phyloP scores from a whole-genome alignment of 2,797 vertebrate species.

The Geotria australis region DNA sequence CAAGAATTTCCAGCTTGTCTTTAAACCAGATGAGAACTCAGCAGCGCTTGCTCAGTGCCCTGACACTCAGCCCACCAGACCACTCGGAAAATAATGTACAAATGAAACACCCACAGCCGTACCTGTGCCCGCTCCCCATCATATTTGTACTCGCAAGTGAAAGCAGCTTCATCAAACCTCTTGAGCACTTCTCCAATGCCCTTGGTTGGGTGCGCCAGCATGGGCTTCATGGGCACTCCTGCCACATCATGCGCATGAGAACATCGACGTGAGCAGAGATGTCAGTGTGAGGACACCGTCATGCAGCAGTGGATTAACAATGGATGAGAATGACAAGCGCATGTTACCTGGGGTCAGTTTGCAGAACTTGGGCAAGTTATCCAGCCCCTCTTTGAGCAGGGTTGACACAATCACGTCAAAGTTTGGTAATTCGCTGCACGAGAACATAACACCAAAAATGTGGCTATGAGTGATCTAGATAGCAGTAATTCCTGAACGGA shows the following conservation, averaged over 20 bases:
- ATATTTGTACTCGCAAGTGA: conserved; percentile 74
- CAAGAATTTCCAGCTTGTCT: too few relatives aligned
- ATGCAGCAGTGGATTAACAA: background rate
- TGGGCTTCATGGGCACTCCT: conserved; percentile 52
- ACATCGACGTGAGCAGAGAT: background rate
- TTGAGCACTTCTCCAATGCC: conserved; percentile 51
- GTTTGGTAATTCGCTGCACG: conserved; percentile 45
- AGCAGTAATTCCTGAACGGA: too few relatives aligned
- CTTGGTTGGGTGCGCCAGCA: conserved; percentile 57
- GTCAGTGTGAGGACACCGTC: background rate
- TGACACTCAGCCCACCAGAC: too few relatives aligned
- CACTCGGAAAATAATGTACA: too few relatives aligned
- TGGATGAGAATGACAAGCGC: background rate
- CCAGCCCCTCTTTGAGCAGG: conserved; percentile 38
- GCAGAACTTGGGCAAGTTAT: conserved; percentile 42
- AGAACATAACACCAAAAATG: too few relatives aligned
- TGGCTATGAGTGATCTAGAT: too few relatives aligned
- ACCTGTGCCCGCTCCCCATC: conserved; percentile 70
- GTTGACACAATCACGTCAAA: conserved; percentile 38
- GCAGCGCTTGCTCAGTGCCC: too few relatives aligned
- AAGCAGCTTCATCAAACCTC: conserved; percentile 42
- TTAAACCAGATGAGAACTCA: too few relatives aligned
- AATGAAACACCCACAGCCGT: background rate
- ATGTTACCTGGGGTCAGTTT: conserved; percentile 42
- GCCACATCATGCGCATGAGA: background rate